Evolutionary conservation across 53 echinoderm and acorn worm genomes (phyloP).

Genomic region (Apostichopus leukothele): DNA sequence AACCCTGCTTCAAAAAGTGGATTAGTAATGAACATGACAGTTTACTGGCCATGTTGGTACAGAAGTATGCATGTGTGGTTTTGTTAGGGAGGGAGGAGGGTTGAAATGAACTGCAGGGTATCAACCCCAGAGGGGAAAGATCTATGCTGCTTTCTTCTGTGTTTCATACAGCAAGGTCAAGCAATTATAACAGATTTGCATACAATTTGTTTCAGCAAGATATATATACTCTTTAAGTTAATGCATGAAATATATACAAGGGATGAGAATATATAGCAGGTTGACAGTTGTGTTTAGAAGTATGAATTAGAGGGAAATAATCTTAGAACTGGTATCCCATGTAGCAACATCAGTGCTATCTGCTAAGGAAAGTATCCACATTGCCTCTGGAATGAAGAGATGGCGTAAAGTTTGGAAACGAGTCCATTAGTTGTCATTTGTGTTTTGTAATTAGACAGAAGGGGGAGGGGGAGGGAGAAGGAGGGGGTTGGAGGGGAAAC

Average conservation of each 20-base stretch:
- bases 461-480: no score
- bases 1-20: background rate
- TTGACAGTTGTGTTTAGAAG: background rate
- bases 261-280: background rate
- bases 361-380: no score
- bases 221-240: background rate
- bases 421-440: no score
- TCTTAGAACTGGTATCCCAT: no score
- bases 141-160: background rate
- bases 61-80: background rate
- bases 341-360: no score
- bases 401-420: no score
- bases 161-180: background rate
- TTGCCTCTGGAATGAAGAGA: no score
- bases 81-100: background rate
- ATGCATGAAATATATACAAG: background rate
- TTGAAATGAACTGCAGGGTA: background rate
- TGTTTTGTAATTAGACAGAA: no score
- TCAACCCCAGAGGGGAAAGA: background rate
- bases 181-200: background rate
- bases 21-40: background rate
- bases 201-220: background rate
- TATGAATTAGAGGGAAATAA: no score
- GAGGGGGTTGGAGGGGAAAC: no score
- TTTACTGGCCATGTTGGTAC: background rate